These are phyloP conservation scores for Coregonus suidteri DNA, from an alignment of 2,797 vertebrate species.

Conservation along the genomic window DNA sequence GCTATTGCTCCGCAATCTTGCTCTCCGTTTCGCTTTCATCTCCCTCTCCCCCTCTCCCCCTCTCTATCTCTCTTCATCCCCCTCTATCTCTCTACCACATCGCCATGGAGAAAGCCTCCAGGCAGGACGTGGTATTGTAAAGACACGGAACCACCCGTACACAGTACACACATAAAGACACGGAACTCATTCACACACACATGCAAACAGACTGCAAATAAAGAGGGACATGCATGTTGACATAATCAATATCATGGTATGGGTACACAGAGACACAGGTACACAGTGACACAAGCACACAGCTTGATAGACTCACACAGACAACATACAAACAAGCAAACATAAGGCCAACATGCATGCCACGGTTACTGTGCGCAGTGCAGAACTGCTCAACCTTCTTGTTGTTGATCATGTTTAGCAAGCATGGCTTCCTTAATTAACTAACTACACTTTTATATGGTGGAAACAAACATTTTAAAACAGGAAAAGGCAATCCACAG, in stretches of 20 bases:
- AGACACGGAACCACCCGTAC: neutral
- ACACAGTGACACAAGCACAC: neutral
- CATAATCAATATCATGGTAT: neutral
- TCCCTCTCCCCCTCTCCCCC: conserved; percentile 23
- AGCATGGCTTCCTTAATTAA: neutral
- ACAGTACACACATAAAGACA: conserved; percentile 11
- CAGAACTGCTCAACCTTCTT: neutral
- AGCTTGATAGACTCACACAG: too few species aligned
- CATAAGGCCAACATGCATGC: neutral
- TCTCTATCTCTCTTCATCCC: too few species aligned
- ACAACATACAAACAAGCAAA: neutral
- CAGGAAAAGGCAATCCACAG: neutral
- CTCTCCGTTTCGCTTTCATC: conserved; percentile 5
- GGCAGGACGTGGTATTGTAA: conserved; percentile 28
- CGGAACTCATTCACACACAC: neutral
- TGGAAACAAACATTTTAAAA: neutral
- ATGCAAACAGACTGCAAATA: neutral
- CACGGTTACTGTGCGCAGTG: neutral
- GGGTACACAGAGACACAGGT: neutral
- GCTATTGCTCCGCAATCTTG: neutral
- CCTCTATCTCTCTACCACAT: too few species aligned
- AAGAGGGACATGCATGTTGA: neutral
- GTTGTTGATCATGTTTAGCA: neutral
- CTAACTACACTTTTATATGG: neutral
- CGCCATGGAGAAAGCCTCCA: conserved; percentile 60